Conservation (phyloP, 2,888 invertebrate species). For the Drosophila koepferae region DNA sequence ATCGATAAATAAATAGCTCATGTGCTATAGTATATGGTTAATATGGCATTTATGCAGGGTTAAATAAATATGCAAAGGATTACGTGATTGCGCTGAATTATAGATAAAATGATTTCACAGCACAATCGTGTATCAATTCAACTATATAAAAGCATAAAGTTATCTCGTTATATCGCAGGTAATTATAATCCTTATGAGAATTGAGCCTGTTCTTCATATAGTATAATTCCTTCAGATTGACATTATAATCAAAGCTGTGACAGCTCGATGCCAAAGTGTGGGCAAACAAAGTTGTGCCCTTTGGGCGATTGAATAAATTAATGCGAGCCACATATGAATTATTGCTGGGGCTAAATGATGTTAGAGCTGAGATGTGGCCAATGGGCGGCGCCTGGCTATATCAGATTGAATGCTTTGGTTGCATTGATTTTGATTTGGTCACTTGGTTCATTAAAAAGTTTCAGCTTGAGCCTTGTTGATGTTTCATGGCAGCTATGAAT, state of each 20-base stretch:
- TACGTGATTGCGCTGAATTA: conserved; percentile 14
- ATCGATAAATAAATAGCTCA: conserved; percentile 4
- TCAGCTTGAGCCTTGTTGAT: conserved; percentile 62
- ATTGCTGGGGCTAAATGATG: conserved; percentile 38
- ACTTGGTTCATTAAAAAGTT: conserved; percentile 77
- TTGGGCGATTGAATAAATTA: conserved; percentile 26
- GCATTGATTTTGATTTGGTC: conserved; percentile 65
- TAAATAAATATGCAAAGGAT: conserved; percentile 28
- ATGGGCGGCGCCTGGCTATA: conserved; percentile 4
- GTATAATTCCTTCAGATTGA: conserved; percentile 46
- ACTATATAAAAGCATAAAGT: not conserved
- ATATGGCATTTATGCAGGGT: conserved; percentile 8
- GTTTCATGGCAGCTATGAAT: conserved; percentile 70
- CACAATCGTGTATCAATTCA: not conserved
- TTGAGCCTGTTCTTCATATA: conserved; percentile 37
- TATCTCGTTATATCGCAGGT: not conserved
- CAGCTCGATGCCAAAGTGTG: conserved; percentile 54
- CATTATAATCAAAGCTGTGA: conserved; percentile 63
- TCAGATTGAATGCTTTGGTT: conserved; percentile 1
- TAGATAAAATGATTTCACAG: conserved; percentile 6
- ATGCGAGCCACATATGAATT: conserved; percentile 45
- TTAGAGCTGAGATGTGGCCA: conserved; percentile 27
- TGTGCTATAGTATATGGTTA: conserved; percentile 10
- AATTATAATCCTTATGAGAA: conserved; percentile 25
- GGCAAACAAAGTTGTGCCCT: conserved; percentile 58